Conservation (phyloP, 1,140 invertebrate species). For the Phymastichus coffea region DNA sequence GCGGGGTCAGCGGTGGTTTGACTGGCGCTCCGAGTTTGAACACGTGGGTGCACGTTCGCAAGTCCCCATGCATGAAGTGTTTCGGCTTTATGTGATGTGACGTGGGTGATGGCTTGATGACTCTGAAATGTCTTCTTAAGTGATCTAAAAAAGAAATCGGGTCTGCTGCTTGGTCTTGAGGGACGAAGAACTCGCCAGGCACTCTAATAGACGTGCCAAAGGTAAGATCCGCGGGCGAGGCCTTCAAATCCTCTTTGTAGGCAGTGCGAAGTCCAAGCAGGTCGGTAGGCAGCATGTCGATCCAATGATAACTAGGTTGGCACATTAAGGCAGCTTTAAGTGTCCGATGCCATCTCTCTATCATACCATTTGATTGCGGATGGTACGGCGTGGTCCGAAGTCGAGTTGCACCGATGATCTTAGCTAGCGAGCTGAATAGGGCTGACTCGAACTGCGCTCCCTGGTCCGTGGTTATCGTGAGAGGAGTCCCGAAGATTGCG, state of each 20-base stretch:
- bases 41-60: conserved; percentile 32
- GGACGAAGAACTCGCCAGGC: conserved; percentile 34
- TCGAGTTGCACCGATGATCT: no score
- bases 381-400: no score
- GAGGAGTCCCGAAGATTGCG: no score
- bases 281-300: conserved; percentile 34
- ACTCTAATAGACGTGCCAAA: conserved; percentile 35
- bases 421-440: no score
- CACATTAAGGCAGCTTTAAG: no score
- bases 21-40: conserved; percentile 31
- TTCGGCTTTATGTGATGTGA: conserved; percentile 23
- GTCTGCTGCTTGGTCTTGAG: conserved; percentile 4
- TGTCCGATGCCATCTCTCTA: no score
- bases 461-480: no score
- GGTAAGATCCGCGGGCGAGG: conserved; percentile 33
- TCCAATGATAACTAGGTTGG: no score
- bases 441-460: no score
- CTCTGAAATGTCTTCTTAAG: conserved; percentile 27
- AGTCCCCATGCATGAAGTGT: conserved; percentile 28
- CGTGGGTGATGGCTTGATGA: conserved; percentile 23
- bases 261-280: conserved; percentile 34
- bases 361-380: no score
- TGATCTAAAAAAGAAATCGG: conserved; percentile 27
- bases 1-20: no score
- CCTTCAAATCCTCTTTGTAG: no score